Percentiles rank a stretch among this genome's conserved stretches.
Evolutionary conservation across 1,140 invertebrate species (phyloP).

Genomic region (Holcopasites calliopsidis): DNA sequence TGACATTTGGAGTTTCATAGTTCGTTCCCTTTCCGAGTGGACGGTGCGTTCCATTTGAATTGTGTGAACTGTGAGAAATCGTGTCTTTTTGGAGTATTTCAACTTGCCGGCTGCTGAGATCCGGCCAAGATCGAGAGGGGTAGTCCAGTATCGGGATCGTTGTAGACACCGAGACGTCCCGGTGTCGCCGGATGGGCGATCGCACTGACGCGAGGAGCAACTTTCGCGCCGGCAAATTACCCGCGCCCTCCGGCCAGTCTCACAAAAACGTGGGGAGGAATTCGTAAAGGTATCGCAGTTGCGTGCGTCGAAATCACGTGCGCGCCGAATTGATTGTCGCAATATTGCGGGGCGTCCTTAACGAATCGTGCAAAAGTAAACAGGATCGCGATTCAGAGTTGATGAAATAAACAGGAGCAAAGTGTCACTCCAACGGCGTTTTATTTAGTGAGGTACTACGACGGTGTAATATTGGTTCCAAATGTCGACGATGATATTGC

Average conservation of each 20-base stretch:
- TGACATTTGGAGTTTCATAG: too few relatives aligned
- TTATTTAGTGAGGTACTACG: background rate
- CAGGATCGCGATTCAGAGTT: too few relatives aligned
- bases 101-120: too few relatives aligned
- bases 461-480: background rate
- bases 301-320: background rate
- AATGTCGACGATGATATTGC: conserved; percentile 11
- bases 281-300: background rate
- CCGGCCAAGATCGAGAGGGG: too few relatives aligned
- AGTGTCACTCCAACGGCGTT: too few relatives aligned
- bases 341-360: background rate
- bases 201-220: conserved; percentile 16
- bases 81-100: too few relatives aligned
- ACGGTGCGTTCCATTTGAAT: too few relatives aligned
- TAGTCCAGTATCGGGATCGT: too few relatives aligned
- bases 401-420: too few relatives aligned
- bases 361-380: background rate
- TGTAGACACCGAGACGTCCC: too few relatives aligned
- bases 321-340: background rate
- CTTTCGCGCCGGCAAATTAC: conserved; percentile 38
- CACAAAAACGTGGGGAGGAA: background rate
- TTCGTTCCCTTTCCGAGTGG: too few relatives aligned
- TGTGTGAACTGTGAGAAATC: too few relatives aligned
- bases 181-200: conserved; percentile 44
- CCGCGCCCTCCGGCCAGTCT: background rate